A percentile compares a stretch with the other conserved stretches of the same genome.
Evolutionary conservation across 2,113 vertebrate species (phyloP).

Genomic region (Riparia riparia): DNA sequence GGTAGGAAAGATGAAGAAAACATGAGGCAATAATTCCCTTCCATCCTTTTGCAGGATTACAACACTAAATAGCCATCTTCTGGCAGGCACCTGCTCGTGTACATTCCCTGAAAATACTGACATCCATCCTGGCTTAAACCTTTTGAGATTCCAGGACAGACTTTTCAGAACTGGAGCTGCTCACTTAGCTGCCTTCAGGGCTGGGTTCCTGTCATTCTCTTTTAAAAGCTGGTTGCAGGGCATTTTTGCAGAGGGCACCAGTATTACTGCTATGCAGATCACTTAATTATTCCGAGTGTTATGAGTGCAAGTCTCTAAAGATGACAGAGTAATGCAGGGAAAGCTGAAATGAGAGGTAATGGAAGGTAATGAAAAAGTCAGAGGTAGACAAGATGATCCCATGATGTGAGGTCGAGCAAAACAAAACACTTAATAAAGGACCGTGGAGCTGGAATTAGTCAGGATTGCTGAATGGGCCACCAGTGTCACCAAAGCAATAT

Average conservation of each 20-base stretch:
- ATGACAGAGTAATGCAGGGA: conserved; percentile 12
- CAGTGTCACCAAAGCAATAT: conserved; percentile 13
- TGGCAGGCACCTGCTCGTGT: background rate
- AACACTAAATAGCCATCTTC: background rate
- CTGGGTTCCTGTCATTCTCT: background rate
- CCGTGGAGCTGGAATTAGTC: conserved; percentile 49
- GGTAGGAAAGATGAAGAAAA: background rate
- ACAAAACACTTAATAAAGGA: conserved; percentile 68
- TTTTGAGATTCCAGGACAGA: background rate
- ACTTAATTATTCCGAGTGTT: conserved; percentile 65
- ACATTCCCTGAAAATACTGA: background rate
- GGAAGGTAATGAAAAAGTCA: conserved; percentile 74
- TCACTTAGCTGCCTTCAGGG: background rate
- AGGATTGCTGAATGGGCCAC: background rate
- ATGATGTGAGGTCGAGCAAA: conserved; percentile 64
- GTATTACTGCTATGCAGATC: conserved; percentile 23
- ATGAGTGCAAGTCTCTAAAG: conserved; percentile 35
- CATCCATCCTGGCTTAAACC: background rate
- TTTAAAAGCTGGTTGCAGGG: conserved; percentile 1
- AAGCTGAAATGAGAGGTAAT: conserved; percentile 60
- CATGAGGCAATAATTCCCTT: background rate
- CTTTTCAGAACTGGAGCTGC: background rate
- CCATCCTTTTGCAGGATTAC: background rate
- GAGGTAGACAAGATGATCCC: conserved; percentile 56
- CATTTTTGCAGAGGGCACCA: conserved; percentile 6